phyloP scores from a whole-genome alignment of 1,140 invertebrate genomes.

The Neomicropteryx cornuta region DNA sequence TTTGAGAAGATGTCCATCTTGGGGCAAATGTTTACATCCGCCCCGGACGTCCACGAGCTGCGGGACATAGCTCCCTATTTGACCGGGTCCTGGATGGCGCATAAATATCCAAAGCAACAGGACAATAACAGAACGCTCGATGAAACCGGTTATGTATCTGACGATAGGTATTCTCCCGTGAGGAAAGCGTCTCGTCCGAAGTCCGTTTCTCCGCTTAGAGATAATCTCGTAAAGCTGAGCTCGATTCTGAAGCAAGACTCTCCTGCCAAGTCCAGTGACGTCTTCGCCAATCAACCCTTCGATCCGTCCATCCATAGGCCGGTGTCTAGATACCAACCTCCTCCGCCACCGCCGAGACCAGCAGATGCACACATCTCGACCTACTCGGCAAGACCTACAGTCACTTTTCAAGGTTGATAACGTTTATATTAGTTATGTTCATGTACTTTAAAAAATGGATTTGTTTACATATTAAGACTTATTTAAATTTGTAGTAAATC shows the following conservation, averaged over 20 bases:
- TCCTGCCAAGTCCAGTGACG: conserved; percentile 29
- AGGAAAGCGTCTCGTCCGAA: conserved; percentile 23
- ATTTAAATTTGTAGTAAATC: no score
- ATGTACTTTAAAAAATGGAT: no score
- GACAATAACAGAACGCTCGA: conserved; percentile 52
- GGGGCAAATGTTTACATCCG: conserved; percentile 71
- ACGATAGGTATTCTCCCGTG: conserved; percentile 28
- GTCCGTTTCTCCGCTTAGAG: conserved; percentile 21
- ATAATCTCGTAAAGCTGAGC: conserved; percentile 25
- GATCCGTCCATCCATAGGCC: conserved; percentile 65
- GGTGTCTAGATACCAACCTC: conserved; percentile 65
- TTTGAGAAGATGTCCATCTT: conserved; percentile 57
- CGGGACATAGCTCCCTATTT: conserved; percentile 66
- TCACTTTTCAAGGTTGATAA: conserved; percentile 66
- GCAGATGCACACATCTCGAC: conserved; percentile 35
- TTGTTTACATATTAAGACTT: no score
- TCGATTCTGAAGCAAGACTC: conserved; percentile 57
- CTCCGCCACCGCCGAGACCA: conserved; percentile 34
- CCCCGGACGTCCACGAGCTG: conserved; percentile 65
- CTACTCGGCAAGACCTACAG: conserved; percentile 48
- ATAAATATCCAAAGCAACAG: conserved; percentile 53
- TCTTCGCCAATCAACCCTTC: conserved; percentile 57
- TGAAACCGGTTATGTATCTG: conserved; percentile 32
- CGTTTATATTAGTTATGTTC: no score
- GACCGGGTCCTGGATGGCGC: conserved; percentile 63